phyloP scores from a whole-genome alignment of 2,113 vertebrate species.

The Megaceryle maxima region DNA sequence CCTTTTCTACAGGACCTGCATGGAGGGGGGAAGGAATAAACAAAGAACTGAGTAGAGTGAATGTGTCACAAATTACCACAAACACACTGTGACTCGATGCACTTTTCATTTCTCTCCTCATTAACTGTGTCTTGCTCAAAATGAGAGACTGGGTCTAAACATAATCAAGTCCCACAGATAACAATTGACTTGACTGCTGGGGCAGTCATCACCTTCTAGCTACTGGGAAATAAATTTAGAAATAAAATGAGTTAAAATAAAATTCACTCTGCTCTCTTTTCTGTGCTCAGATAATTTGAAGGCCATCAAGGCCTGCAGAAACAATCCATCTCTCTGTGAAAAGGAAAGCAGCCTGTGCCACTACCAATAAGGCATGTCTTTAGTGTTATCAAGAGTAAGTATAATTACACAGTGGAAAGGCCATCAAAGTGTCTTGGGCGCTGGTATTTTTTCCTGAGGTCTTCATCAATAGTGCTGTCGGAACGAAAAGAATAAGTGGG shows the following conservation, averaged over 20 bases:
- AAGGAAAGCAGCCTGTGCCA: slow-evolving; percentile 70
- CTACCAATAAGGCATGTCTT: slow-evolving; percentile 71
- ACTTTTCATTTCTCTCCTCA: slow-evolving; percentile 85
- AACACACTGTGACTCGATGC: slow-evolving; percentile 78
- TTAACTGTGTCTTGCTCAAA: slow-evolving; percentile 83
- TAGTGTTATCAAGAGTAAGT: slow-evolving; percentile 71
- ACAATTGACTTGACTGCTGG: slow-evolving; percentile 80
- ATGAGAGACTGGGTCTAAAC: slow-evolving; percentile 77
- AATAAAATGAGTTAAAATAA: slow-evolving; percentile 85
- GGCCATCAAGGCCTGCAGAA: slow-evolving; percentile 76
- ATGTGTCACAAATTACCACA: slow-evolving; percentile 83
- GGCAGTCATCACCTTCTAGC: slow-evolving; percentile 76
- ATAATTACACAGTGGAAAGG: slow-evolving; percentile 76
- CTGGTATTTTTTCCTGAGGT: slow-evolving; percentile 71
- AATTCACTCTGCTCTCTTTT: slow-evolving; percentile 78
- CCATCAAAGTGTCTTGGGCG: slow-evolving; percentile 67
- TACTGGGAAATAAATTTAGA: slow-evolving; percentile 80
- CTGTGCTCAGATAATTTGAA: slow-evolving; percentile 77
- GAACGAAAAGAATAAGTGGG: slow-evolving; percentile 59
- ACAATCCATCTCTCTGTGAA: slow-evolving; percentile 75
- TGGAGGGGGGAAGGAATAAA: slow-evolving; percentile 71
- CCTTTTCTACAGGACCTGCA: slow-evolving; percentile 70
- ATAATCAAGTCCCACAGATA: slow-evolving; percentile 82
- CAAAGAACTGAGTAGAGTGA: slow-evolving; percentile 76
- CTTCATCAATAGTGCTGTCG: slow-evolving; percentile 73